These are phyloP conservation scores for Blastomussa wellsi DNA, from an alignment of 92 coral and sea anemone species.

Conservation along the genomic window DNA sequence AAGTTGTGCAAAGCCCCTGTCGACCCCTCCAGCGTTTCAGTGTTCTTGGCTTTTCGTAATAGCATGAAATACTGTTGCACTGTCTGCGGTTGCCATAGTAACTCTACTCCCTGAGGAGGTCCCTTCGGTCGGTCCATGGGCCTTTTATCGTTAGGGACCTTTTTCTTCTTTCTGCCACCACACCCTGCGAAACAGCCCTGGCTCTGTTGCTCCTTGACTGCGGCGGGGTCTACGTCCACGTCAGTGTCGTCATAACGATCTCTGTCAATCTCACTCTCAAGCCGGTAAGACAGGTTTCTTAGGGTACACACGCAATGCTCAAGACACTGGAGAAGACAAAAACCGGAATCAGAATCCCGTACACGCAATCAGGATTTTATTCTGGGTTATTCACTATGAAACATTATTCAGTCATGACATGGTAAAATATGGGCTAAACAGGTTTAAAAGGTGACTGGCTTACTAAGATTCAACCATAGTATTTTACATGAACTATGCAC, in stretches of 20 bases:
- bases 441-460: no score
- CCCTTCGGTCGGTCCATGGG: constrained; percentile 75
- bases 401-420: no score
- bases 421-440: no score
- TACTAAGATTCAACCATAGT: no score
- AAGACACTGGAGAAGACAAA: constrained; percentile 62
- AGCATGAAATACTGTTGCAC: constrained; percentile 83
- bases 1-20: constrained; percentile 96
- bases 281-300: constrained; percentile 93
- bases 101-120: constrained; percentile 85
- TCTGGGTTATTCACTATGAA: no score
- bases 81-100: constrained; percentile 92
- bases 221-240: constrained; percentile 74
- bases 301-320: constrained; percentile 92
- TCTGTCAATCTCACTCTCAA: constrained; percentile 98
- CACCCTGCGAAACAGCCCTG: constrained; percentile 98
- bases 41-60: constrained; percentile 73
- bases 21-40: constrained; percentile 93
- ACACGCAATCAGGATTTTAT: no score
- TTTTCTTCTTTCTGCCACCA: constrained; percentile 85
- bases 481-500: no score
- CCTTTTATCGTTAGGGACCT: constrained; percentile 52
- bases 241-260: constrained; percentile 85
- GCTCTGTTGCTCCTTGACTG: constrained; percentile 89
- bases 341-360: no score